These are phyloP conservation scores for Brachyalestes nurse DNA, from an alignment of 2,797 vertebrate species.

Conservation along the genomic window DNA sequence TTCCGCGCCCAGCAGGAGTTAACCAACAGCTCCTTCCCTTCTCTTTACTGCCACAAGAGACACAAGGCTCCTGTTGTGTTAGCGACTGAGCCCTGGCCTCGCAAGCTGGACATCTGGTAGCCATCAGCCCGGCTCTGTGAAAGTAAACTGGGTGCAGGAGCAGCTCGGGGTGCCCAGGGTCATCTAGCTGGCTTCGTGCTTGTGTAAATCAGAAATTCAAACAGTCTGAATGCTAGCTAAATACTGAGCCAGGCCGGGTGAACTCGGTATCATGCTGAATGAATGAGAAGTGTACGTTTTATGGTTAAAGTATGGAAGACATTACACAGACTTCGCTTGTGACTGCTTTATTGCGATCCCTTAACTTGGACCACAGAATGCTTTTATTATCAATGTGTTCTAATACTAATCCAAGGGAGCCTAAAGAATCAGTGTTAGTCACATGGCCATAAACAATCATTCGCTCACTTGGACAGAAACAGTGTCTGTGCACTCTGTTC, in stretches of 20 bases:
- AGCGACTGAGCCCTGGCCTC: neutral
- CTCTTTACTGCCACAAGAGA: constrained; percentile 12
- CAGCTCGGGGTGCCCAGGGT: neutral
- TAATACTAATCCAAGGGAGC: neutral
- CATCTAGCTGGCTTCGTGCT: neutral
- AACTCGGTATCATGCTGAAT: neutral
- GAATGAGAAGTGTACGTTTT: constrained; percentile 1
- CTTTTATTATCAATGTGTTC: constrained; percentile 11
- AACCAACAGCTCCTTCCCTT: neutral
- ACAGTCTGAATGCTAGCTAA: neutral
- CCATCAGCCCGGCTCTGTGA: constrained; percentile 53
- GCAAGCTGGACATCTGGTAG: constrained; percentile 56
- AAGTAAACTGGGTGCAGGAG: constrained; percentile 51
- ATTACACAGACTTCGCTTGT: neutral
- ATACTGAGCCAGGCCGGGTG: neutral
- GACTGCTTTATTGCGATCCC: neutral
- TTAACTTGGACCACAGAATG: neutral
- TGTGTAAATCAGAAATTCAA: constrained; percentile 5
- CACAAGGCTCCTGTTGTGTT: constrained; percentile 19
- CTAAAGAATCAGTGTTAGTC: neutral
- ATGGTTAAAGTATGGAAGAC: neutral
- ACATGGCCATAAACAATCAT: neutral
- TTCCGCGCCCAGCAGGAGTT: constrained; percentile 22
- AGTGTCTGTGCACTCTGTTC: neutral
- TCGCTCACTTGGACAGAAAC: neutral